Evolutionary conservation across 2,113 vertebrate genomes (phyloP).

Genomic region (Bos javanicus): DNA sequence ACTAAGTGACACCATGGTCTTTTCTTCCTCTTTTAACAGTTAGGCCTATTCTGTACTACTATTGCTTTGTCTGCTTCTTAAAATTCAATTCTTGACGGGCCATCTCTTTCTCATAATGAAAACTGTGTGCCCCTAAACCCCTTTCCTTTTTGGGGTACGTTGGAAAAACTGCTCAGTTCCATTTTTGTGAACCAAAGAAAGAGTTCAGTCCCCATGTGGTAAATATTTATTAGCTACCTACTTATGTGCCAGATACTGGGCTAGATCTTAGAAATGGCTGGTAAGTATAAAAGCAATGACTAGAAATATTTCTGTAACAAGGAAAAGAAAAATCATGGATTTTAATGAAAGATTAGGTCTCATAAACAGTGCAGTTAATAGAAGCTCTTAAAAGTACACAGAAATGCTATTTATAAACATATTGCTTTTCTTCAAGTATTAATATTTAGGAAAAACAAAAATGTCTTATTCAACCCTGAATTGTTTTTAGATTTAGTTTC

Average conservation of each 20-base stretch:
- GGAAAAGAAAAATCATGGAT: constrained; percentile 3
- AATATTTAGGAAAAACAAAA: constrained; percentile 30
- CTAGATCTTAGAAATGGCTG: background rate
- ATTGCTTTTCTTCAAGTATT: constrained; percentile 16
- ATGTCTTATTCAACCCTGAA: background rate
- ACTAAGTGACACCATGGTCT: background rate
- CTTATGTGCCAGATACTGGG: background rate
- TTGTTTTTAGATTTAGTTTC: constrained; percentile 26
- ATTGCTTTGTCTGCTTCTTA: background rate
- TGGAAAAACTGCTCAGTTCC: constrained; percentile 5
- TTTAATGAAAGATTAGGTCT: background rate
- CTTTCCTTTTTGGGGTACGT: background rate
- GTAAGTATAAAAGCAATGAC: background rate
- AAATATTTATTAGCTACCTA: background rate
- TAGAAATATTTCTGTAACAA: background rate
- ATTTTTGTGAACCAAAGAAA: background rate
- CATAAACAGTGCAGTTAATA: background rate
- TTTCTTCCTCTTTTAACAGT: background rate
- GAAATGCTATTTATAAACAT: constrained; percentile 23
- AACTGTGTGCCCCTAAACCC: background rate
- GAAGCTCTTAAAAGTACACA: background rate
- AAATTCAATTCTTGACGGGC: background rate
- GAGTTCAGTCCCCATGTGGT: background rate
- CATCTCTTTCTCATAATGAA: background rate
- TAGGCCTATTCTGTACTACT: background rate